These are phyloP conservation scores for Danio aesculapii DNA, from an alignment of 2,797 vertebrate genomes.

Conservation along the genomic window DNA sequence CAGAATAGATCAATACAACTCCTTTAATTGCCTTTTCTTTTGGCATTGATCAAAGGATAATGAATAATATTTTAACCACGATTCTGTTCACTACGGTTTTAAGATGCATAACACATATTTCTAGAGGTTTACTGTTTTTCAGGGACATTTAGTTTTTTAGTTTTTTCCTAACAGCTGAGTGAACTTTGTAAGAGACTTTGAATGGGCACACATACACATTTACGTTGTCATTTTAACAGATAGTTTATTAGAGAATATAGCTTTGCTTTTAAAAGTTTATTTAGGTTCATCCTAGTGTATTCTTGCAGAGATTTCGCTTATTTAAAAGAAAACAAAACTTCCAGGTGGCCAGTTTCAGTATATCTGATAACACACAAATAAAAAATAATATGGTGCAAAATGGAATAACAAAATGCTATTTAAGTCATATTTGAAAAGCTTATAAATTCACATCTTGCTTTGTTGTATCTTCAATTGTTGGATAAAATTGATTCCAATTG, in stretches of 20 bases:
- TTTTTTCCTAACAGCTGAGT: not conserved
- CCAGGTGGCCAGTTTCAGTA: not conserved
- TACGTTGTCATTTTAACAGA: not conserved
- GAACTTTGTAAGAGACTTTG: not conserved
- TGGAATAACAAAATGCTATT: not conserved
- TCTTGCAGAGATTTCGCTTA: not conserved
- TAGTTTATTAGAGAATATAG: no score
- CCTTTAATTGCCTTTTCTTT: constrained; percentile 47
- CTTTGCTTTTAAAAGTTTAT: not conserved
- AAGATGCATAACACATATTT: not conserved
- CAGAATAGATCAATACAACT: constrained; percentile 50
- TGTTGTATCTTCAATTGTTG: no score
- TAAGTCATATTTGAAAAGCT: not conserved
- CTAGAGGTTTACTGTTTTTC: not conserved
- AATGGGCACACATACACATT: not conserved
- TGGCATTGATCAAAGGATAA: constrained; percentile 45
- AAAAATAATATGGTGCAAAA: not conserved
- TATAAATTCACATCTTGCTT: not conserved
- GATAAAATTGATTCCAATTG: not conserved
- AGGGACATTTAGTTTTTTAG: not conserved
- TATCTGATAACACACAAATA: not conserved
- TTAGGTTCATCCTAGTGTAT: not conserved
- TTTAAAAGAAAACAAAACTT: no score
- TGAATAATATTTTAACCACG: constrained; percentile 18
- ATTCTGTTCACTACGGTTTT: constrained; percentile 21